Percentiles rank a stretch among this genome's conserved stretches.
Evolutionary conservation across 1,140 invertebrate species (phyloP).

Genomic region (Drosophila ogumai): DNA sequence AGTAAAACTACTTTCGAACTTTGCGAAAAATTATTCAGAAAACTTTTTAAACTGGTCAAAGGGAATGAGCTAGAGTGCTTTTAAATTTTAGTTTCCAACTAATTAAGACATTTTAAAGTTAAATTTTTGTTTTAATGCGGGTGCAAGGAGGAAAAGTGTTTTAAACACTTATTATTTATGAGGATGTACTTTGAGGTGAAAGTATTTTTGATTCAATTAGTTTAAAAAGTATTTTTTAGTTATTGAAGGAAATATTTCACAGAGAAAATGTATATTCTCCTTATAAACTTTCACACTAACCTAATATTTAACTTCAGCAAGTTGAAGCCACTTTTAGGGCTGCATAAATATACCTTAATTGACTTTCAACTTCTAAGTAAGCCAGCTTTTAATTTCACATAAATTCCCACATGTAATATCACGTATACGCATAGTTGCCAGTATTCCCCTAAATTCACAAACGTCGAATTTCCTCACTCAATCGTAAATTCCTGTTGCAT

Average conservation of each 20-base stretch:
- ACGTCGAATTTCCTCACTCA: background rate
- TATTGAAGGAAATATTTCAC: background rate
- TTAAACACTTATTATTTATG: background rate
- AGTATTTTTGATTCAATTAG: background rate
- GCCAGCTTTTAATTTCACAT: background rate
- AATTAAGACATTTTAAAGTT: conserved; percentile 1
- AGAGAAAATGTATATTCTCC: background rate
- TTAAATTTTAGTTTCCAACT: conserved; percentile 15
- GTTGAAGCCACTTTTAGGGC: background rate
- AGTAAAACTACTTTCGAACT: conserved; percentile 15
- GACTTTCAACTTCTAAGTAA: background rate
- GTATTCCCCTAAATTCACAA: conserved; percentile 1
- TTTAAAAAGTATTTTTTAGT: background rate
- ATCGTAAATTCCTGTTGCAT: conserved; percentile 28
- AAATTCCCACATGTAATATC: background rate
- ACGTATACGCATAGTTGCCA: conserved; percentile 9
- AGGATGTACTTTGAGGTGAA: background rate
- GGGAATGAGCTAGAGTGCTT: background rate
- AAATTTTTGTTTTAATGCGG: background rate
- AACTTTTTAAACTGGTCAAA: conserved; percentile 31
- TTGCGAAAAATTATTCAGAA: conserved; percentile 4
- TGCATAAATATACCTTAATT: conserved; percentile 1
- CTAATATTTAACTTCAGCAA: background rate
- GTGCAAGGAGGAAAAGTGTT: no score
- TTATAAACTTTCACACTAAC: background rate